These are phyloP conservation scores for Trochalopteron elliotii DNA, from an alignment of 2,113 vertebrate genomes.

Conservation along the genomic window DNA sequence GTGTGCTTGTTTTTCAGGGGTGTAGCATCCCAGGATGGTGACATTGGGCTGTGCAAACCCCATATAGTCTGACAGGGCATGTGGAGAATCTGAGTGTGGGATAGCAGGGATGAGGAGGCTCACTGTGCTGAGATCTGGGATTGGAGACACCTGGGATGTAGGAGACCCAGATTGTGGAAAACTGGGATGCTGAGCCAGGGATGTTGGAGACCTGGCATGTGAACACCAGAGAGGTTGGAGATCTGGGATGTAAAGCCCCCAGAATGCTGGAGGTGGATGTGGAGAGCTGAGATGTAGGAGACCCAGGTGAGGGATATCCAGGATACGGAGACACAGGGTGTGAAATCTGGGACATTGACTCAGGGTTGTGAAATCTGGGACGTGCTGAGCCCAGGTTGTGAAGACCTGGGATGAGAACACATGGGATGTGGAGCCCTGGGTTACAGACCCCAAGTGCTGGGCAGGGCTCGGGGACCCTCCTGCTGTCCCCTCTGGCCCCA, in stretches of 20 bases:
- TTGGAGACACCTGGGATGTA: too few species aligned
- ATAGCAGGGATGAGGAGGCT: not conserved
- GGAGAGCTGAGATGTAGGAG: not conserved
- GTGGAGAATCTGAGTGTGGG: not conserved
- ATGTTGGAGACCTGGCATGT: not conserved
- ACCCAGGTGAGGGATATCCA: not conserved
- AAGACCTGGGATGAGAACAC: not conserved
- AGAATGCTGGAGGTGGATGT: not conserved
- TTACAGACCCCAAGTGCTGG: not conserved
- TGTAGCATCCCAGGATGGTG: not conserved
- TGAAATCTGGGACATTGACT: too few species aligned
- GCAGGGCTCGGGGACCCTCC: not conserved
- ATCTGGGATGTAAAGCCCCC: rapidly evolving
- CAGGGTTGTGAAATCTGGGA: not conserved
- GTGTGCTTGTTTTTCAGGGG: not conserved
- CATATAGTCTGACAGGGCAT: rapidly evolving
- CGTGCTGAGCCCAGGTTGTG: not conserved
- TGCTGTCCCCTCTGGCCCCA: not conserved
- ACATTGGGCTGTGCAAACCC: not conserved
- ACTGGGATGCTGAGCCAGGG: not conserved
- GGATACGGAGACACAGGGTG: not conserved
- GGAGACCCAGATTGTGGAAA: not conserved
- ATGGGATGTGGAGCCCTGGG: not conserved
- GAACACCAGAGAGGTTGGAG: not conserved
- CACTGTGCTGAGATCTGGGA: not conserved